Conservation (phyloP, 2,888 invertebrate species). For the Orchesellides sinensis region DNA sequence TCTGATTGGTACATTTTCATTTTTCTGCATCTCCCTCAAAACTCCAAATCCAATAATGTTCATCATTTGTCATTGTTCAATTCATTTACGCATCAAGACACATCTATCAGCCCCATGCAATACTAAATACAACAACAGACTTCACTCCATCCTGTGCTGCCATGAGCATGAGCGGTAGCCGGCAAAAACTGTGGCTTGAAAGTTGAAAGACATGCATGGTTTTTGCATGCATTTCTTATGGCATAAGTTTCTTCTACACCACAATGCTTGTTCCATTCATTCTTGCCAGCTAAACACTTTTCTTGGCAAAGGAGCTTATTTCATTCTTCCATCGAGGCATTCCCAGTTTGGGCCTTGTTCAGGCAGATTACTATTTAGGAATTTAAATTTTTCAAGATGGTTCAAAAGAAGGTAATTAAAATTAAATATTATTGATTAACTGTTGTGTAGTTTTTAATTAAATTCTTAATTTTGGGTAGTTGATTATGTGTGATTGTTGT, state of each 20-base stretch:
- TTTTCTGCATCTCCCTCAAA: too few species aligned
- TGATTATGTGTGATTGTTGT: too few species aligned
- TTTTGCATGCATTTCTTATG: conserved; percentile 9
- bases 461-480: background rate
- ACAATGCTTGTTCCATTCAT: too few species aligned
- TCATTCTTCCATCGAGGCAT: background rate
- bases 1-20: too few species aligned
- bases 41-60: too few species aligned
- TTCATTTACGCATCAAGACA: too few species aligned
- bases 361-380: background rate
- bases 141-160: conserved; percentile 13
- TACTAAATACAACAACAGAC: too few species aligned
- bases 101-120: too few species aligned
- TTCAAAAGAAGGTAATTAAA: conserved; percentile 72
- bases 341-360: background rate
- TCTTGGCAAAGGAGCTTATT: background rate
- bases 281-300: too few species aligned
- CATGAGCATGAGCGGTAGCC: background rate
- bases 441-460: background rate
- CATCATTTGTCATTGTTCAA: too few species aligned
- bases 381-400: conserved; percentile 62
- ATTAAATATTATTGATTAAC: background rate
- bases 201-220: conserved; percentile 1
- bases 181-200: background rate
- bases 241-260: background rate